Evolutionary conservation across 2,888 invertebrate genomes (phyloP).

Genomic region (Allolobophora icterica): DNA sequence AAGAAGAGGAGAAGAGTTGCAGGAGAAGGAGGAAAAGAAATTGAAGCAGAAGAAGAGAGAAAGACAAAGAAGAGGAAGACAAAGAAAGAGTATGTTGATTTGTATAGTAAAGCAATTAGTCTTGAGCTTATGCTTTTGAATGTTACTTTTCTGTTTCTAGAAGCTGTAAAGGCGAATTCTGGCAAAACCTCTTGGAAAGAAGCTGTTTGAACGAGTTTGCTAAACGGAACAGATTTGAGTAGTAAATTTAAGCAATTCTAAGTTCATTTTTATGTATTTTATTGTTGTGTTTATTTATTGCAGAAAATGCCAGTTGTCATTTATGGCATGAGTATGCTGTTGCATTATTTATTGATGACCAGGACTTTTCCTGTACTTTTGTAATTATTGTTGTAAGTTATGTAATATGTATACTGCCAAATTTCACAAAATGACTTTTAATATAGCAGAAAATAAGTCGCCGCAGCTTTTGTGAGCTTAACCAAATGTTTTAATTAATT

Average conservation of each 20-base stretch:
- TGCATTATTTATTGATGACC: slow-evolving; percentile 17
- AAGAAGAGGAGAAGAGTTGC: too few relatives aligned
- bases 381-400: neutral
- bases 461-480: neutral
- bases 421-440: neutral
- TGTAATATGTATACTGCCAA: neutral
- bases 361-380: slow-evolving; percentile 7
- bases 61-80: neutral
- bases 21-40: too few relatives aligned
- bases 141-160: neutral
- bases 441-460: neutral
- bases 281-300: neutral
- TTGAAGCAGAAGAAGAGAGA: too few relatives aligned
- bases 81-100: neutral
- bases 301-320: neutral
- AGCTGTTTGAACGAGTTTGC: neutral
- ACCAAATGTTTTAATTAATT: neutral
- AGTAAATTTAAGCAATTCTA: neutral
- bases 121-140: neutral
- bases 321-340: neutral
- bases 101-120: neutral
- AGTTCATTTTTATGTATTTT: neutral
- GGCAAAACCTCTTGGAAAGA: slow-evolving; percentile 2
- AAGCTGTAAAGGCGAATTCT: slow-evolving; percentile 10
- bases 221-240: neutral